Percentiles rank a stretch among this genome's conserved stretches.
Evolutionary conservation across 2,113 vertebrate genomes (phyloP).

Genomic region (Heterotis niloticus): DNA sequence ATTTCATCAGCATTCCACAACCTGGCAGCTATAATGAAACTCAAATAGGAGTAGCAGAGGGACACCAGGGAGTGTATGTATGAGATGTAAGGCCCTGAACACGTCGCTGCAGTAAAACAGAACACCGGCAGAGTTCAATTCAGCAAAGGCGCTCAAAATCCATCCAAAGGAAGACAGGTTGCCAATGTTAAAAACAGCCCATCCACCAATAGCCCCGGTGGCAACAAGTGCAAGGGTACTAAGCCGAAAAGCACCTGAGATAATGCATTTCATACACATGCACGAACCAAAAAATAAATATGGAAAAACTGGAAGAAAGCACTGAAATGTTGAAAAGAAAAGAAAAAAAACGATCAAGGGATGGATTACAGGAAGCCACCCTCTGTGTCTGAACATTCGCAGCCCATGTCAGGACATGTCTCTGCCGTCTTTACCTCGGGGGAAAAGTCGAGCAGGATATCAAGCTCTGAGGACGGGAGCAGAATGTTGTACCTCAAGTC

Average conservation of each 20-base stretch:
- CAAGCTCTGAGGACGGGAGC: neutral
- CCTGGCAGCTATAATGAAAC: neutral
- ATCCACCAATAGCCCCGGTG: neutral
- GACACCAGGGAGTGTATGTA: neutral
- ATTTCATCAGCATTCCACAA: neutral
- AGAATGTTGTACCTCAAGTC: neutral
- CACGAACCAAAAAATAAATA: neutral
- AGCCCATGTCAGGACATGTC: constrained; percentile 20
- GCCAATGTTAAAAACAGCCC: neutral
- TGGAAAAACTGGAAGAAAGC: neutral
- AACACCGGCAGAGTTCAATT: neutral
- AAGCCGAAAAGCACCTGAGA: no score
- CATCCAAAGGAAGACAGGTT: no score
- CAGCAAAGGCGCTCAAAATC: neutral
- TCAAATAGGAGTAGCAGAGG: neutral
- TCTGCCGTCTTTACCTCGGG: neutral
- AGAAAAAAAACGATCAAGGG: neutral
- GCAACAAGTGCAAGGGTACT: neutral
- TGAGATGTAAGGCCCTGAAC: neutral
- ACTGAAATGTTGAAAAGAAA: neutral
- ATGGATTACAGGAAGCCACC: neutral
- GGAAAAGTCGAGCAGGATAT: neutral
- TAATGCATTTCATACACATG: neutral
- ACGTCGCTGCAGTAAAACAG: neutral
- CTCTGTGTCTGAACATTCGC: constrained; percentile 25